These are phyloP conservation scores for Frieseomelitta varia DNA, from an alignment of 1,140 invertebrate species.

Conservation along the genomic window DNA sequence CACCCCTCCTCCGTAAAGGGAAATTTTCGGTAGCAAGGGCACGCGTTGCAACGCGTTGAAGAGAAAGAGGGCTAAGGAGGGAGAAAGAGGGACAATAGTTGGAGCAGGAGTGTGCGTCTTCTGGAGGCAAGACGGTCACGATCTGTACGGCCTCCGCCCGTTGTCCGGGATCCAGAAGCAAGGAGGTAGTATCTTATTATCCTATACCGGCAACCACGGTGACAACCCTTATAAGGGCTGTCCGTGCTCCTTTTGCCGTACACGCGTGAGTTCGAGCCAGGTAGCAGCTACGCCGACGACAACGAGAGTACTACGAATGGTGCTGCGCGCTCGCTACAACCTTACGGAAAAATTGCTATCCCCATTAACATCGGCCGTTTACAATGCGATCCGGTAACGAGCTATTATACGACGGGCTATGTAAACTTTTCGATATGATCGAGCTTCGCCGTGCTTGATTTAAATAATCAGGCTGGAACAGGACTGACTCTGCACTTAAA, in stretches of 20 bases:
- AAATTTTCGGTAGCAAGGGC: background rate
- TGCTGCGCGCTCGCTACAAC: constrained; percentile 26
- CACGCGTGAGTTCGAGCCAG: constrained; percentile 43
- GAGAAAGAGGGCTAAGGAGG: no score
- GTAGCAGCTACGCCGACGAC: constrained; percentile 33
- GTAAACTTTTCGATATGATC: background rate
- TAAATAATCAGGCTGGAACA: background rate
- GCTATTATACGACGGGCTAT: constrained; percentile 50
- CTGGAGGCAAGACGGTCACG: constrained; percentile 74
- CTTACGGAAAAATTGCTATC: constrained; percentile 59
- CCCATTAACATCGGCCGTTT: constrained; percentile 70
- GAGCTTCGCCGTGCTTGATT: background rate
- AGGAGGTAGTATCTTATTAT: constrained; percentile 76
- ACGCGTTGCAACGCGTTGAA: background rate
- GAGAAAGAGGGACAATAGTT: constrained; percentile 5
- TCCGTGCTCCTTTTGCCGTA: constrained; percentile 53
- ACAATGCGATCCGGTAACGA: constrained; percentile 70
- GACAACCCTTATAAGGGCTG: constrained; percentile 77
- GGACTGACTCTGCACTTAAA: no score
- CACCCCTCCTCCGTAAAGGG: background rate
- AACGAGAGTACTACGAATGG: constrained; percentile 38
- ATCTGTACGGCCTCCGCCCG: constrained; percentile 72
- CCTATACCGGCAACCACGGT: constrained; percentile 72
- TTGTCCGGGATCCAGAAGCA: constrained; percentile 68
- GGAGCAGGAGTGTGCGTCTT: constrained; percentile 45